Base-by-base conservation (phyloP, 2,113 vertebrate species). In the Corynorhinus townsendii region DNA sequence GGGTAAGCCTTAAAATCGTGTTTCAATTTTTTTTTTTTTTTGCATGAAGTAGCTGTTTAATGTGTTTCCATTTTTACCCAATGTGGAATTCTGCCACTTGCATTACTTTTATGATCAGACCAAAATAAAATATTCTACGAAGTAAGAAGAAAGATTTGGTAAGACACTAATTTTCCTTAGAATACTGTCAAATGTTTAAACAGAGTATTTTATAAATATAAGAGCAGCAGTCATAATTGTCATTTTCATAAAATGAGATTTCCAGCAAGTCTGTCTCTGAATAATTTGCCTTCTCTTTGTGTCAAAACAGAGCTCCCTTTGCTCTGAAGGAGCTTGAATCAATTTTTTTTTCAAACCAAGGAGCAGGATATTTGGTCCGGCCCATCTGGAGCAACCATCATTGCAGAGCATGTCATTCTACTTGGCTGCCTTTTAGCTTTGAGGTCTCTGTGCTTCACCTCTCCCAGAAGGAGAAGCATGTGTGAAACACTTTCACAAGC, bases 221-320 rank as follows among this genome's bases (percentile, higher is more conserved):
- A 94, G 49, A 89, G 52, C 26, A 49, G 71, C 52, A 93, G 86
- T 81, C n/a, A 71, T 80, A 95, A 93, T 62, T 95, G 86, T 91
- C 80, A 89, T 91, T 73, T 95, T 94, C 54, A 64, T 68, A 93
- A 96, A 93, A 93, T 93, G 16, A 95, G 76, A 94, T 91, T 96
- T 96, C 94, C 80, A 91, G 35, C 59, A 93, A 96, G 81, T 76
- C 59, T 95, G 81, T 69, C 33, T 81, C 69, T 69, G 90, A 56
- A 94, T 62, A 95, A 85, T 87, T 94, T 77, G 38, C 87, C 33
- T 93, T 87, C 79, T 84, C 86, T 81, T 85, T 86, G 40, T 93
- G 90, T 96, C 95, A 96, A 97, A 97, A 94, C 91, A 94, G 52
- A 92, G 45, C 62, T 89, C 47, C 86, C 56, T 81, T 91, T 91